A percentile compares a stretch with the other conserved stretches of the same genome.
Evolutionary conservation across 2,797 vertebrate species (phyloP).

Genomic region (Neosilurus hyrtlii): DNA sequence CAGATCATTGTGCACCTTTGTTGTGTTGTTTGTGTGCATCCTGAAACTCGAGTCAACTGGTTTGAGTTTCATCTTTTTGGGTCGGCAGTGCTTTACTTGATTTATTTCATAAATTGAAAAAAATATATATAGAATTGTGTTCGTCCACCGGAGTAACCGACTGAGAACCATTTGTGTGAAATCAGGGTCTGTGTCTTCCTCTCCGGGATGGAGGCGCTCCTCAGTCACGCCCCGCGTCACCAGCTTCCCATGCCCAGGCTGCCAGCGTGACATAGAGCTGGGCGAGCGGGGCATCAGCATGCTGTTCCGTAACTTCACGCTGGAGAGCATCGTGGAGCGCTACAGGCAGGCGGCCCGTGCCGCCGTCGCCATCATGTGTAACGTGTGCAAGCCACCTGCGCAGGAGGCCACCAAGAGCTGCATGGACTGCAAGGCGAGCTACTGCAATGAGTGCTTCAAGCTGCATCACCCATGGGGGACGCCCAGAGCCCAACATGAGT

Average conservation of each 20-base stretch:
- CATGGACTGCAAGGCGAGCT: slow-evolving; percentile 96
- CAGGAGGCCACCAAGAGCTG: slow-evolving; percentile 98
- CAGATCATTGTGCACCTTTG: slow-evolving; percentile 70
- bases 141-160: neutral
- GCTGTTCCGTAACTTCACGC: slow-evolving; percentile 93
- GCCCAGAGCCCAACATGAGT: slow-evolving; percentile 92
- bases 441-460: slow-evolving; percentile 97
- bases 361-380: slow-evolving; percentile 92
- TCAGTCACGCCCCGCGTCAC: slow-evolving; percentile 86
- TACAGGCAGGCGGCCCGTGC: slow-evolving; percentile 93
- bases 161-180: neutral
- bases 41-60: slow-evolving; percentile 51
- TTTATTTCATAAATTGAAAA: neutral
- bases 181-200: slow-evolving; percentile 75
- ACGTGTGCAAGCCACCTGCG: slow-evolving; percentile 89
- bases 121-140: neutral
- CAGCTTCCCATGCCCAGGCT: slow-evolving; percentile 88
- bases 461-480: slow-evolving; percentile 96
- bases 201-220: slow-evolving; percentile 86
- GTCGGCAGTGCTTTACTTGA: slow-evolving; percentile 43
- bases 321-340: slow-evolving; percentile 95
- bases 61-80: slow-evolving; percentile 48
- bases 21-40: slow-evolving; percentile 50
- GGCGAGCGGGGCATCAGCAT: slow-evolving; percentile 96
- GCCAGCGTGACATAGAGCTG: slow-evolving; percentile 90